These are phyloP conservation scores for Pleuronectes platessa DNA, from an alignment of 2,113 vertebrate species.

Conservation along the genomic window DNA sequence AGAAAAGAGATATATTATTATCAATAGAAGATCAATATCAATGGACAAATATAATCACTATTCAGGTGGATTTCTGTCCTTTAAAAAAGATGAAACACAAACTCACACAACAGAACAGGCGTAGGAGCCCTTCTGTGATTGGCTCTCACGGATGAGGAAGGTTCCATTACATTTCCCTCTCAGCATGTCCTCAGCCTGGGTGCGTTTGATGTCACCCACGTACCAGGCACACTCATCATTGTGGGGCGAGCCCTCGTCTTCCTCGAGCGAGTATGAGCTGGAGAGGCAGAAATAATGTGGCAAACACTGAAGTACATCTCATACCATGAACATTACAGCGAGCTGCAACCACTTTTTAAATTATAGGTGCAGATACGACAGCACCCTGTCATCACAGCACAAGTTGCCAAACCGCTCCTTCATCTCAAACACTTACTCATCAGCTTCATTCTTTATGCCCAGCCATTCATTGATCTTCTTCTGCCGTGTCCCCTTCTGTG, in stretches of 20 bases:
- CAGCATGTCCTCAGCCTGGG: conserved; percentile 92
- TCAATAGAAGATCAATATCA: no score
- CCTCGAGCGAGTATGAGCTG: conserved; percentile 90
- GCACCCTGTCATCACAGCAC: not conserved
- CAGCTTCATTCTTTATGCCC: conserved; percentile 92
- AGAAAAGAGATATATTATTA: no score
- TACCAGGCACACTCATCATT: conserved; percentile 97
- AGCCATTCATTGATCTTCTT: conserved; percentile 98
- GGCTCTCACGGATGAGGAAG: conserved; percentile 97
- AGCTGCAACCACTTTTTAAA: not conserved
- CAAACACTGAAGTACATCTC: not conserved
- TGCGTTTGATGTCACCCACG: conserved; percentile 94
- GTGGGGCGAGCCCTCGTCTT: conserved; percentile 92
- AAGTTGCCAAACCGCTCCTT: not conserved
- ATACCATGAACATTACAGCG: not conserved
- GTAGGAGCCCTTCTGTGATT: conserved; percentile 93
- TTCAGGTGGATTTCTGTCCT: not conserved
- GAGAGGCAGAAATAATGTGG: not conserved
- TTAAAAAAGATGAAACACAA: conserved; percentile 17
- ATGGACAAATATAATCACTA: not conserved
- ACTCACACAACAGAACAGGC: conserved; percentile 98
- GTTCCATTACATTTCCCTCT: conserved; percentile 94
- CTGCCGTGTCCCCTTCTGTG: conserved; percentile 95
- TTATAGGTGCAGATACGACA: not conserved
- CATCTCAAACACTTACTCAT: conserved; percentile 90